Evolutionary conservation across 2,888 invertebrate species (phyloP).

Genomic region (Napeogenes sylphis): DNA sequence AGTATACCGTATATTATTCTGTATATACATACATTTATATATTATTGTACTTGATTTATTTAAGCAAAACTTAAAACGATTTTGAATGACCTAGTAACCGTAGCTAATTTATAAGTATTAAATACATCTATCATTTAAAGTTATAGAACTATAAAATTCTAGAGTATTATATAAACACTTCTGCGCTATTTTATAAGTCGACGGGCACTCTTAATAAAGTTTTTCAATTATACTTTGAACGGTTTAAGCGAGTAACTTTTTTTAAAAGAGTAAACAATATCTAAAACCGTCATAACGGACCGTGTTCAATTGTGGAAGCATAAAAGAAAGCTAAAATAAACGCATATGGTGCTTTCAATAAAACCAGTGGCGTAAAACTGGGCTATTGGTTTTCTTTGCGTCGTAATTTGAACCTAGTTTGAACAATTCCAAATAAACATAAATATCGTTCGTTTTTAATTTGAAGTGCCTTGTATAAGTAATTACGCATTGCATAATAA

Average conservation of each 20-base stretch:
- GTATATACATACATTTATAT: too few relatives aligned
- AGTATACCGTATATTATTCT: too few relatives aligned
- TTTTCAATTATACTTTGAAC: slow-evolving; percentile 1
- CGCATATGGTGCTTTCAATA: slow-evolving; percentile 59
- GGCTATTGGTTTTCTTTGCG: slow-evolving; percentile 63
- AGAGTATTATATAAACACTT: too few relatives aligned
- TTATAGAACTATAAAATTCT: too few relatives aligned
- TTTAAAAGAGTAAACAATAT: slow-evolving; percentile 35
- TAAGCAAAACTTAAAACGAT: too few relatives aligned
- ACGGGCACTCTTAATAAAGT: neutral
- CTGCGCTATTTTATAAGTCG: neutral
- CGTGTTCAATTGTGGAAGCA: slow-evolving; percentile 45
- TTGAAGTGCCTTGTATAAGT: too few relatives aligned
- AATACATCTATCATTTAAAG: too few relatives aligned
- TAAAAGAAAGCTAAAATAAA: slow-evolving; percentile 51
- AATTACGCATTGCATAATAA: too few relatives aligned
- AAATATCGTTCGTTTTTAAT: neutral
- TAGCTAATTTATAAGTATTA: too few relatives aligned
- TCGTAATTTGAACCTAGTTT: slow-evolving; percentile 27
- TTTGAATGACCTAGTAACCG: too few relatives aligned
- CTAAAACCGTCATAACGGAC: slow-evolving; percentile 42
- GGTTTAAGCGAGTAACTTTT: neutral
- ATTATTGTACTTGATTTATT: too few relatives aligned
- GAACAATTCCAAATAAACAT: slow-evolving; percentile 17
- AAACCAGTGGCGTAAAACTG: slow-evolving; percentile 58